Evolutionary conservation across 2,113 vertebrate species (phyloP), one percentile per base, ranked within the genome.

Genomic region (Clinocottus analis): DNA sequence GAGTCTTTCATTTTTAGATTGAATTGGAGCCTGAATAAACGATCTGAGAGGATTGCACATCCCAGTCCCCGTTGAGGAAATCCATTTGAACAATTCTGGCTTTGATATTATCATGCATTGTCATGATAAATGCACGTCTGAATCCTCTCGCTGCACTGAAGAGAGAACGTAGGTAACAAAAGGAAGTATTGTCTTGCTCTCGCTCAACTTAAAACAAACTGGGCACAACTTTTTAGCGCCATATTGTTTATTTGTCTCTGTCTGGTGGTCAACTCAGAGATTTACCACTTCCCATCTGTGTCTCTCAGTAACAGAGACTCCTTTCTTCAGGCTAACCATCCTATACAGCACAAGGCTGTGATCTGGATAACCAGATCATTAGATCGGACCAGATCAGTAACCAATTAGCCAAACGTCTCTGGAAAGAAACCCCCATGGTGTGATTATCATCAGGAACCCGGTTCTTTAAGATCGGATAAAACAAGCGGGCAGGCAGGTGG

Each of bases 21-120:
- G 66, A 83, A 89, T 86, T 84, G 80, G n/a, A 80, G 76, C 35
- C 43, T 49, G 66, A 89, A 90, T 79, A 81, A 87, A 86, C 80
- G 70, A 84, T 81, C 82, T 72, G 75, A 85, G 72, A 69, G 82
- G 59, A 79, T 35, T 72, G 53, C 78, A 70, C 79, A 79, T 77
- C 71, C 79, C 55, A 67, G 77, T 0, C 62, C 67, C 65, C 35
- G 71, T 39, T 71, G 69, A 79, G 75, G 74, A 85, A 84, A 89
- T 80, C 62, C 49, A 86, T 84, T 70, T 80, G 41, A 87, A 62
- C 81, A 82, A 73, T 79, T 74, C 68, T 56, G 49, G 55, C 75
- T 90, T 87, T 80, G 71, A 85, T 87, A 77, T 85, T 33, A 86
- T 87, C 75, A 4, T 62, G 66, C 75, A 82, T 74, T 85, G 75